These are phyloP conservation scores for Pachyuromys duprasi DNA, from an alignment of 2,797 vertebrate genomes.

Conservation along the genomic window DNA sequence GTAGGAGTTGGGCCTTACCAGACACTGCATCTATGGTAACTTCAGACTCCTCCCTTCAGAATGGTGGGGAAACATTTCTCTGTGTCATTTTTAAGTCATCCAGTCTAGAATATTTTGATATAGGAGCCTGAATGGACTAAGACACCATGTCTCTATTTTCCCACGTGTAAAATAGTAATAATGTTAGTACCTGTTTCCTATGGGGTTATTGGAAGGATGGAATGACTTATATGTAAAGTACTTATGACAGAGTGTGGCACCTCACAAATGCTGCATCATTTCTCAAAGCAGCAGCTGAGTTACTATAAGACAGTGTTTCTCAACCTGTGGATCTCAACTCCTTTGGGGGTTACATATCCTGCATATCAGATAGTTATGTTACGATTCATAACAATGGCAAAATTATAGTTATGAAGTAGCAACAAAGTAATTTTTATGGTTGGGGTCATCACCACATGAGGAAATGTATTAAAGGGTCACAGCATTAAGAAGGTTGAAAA, in stretches of 20 bases:
- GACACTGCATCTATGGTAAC: background rate
- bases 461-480: background rate
- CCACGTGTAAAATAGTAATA: background rate
- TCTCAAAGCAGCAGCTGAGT: slow-evolving; percentile 16
- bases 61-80: background rate
- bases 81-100: background rate
- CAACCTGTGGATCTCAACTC: background rate
- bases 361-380: background rate
- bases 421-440: background rate
- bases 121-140: background rate
- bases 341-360: background rate
- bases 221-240: background rate
- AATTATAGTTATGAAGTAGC: background rate
- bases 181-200: background rate
- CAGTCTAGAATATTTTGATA: background rate
- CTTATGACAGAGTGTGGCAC: background rate
- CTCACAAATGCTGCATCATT: background rate
- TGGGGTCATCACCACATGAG: background rate
- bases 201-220: background rate
- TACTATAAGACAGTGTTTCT: background rate
- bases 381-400: background rate
- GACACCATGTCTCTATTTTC: background rate
- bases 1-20: background rate
- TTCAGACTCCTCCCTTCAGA: background rate
- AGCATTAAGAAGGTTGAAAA: background rate